phyloP scores from a whole-genome alignment of 2,113 vertebrate genomes.

The Tautogolabrus adspersus region DNA sequence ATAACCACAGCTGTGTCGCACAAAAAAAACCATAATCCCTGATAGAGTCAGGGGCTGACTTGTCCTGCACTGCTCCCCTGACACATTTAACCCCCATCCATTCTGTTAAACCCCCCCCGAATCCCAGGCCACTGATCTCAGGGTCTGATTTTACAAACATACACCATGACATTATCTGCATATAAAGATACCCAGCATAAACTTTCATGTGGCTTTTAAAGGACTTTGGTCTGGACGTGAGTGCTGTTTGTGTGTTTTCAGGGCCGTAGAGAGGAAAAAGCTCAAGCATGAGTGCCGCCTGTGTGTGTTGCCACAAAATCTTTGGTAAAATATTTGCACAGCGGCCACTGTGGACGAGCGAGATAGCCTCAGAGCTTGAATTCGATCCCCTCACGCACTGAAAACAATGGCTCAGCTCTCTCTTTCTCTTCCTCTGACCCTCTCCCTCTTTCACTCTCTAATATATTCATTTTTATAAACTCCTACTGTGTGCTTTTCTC shows the following conservation, averaged over 20 bases:
- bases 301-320: slow-evolving; percentile 69
- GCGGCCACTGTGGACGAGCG: slow-evolving; percentile 63
- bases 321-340: slow-evolving; percentile 80
- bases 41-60: slow-evolving; percentile 6
- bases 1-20: background rate
- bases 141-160: slow-evolving; percentile 33
- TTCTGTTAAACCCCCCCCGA: background rate
- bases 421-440: slow-evolving; percentile 18
- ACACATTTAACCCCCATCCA: slow-evolving; percentile 42
- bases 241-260: slow-evolving; percentile 4
- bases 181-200: slow-evolving; percentile 23
- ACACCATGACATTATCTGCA: slow-evolving; percentile 34
- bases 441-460: slow-evolving; percentile 1
- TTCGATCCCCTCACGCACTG: slow-evolving; percentile 28
- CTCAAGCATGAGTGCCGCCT: slow-evolving; percentile 34
- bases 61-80: background rate
- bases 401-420: slow-evolving; percentile 24
- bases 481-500: slow-evolving; percentile 32
- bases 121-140: slow-evolving; percentile 18
- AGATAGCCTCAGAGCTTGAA: slow-evolving; percentile 72
- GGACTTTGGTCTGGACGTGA: slow-evolving; percentile 47
- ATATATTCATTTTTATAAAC: slow-evolving; percentile 49
- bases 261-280: slow-evolving; percentile 14
- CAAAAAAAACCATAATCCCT: slow-evolving; percentile 12
- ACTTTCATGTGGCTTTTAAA: slow-evolving; percentile 48